A percentile compares a stretch with the other conserved stretches of the same genome.
These are phyloP conservation scores for Gnathonemus echidnorhynchus DNA, from an alignment of 2,113 vertebrate genomes.

Conservation along the genomic window DNA sequence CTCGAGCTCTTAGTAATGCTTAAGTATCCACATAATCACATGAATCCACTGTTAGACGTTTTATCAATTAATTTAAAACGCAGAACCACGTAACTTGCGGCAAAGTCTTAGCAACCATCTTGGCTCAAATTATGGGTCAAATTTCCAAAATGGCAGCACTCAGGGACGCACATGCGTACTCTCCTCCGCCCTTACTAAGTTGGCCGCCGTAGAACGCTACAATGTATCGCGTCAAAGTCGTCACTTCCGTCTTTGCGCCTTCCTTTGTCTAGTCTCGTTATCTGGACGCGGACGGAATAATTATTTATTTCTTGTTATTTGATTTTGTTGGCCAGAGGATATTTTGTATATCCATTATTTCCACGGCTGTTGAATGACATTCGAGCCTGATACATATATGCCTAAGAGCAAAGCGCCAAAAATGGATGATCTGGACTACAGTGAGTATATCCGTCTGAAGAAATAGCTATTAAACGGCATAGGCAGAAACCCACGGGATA, in stretches of 20 bases:
- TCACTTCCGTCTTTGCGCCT: slow-evolving; percentile 55
- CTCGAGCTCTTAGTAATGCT: neutral
- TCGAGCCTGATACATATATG: slow-evolving; percentile 72
- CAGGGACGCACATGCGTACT: neutral
- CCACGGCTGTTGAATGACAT: slow-evolving; percentile 66
- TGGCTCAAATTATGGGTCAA: slow-evolving; percentile 8
- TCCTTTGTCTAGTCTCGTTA: slow-evolving; percentile 63
- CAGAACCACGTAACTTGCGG: neutral
- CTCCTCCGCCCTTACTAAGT: slow-evolving; percentile 29
- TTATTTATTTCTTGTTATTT: slow-evolving; percentile 37
- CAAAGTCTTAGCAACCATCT: neutral
- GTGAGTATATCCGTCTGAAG: slow-evolving; percentile 49
- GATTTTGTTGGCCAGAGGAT: slow-evolving; percentile 46
- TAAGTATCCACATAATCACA: neutral
- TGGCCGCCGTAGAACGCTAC: slow-evolving; percentile 19
- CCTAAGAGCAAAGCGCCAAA: slow-evolving; percentile 75
- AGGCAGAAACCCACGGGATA: slow-evolving; percentile 12
- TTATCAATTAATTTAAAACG: neutral
- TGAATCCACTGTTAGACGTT: neutral
- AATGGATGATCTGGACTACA: slow-evolving; percentile 76
- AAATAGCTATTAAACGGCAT: neutral
- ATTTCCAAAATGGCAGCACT: slow-evolving; percentile 11
- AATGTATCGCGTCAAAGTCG: slow-evolving; percentile 3
- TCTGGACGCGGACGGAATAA: slow-evolving; percentile 42
- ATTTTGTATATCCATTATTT: slow-evolving; percentile 60